Evolutionary conservation across 2,113 vertebrate species (phyloP), one percentile per base, ranked within the genome.

Genomic region (Nyctereutes procyonoides): DNA sequence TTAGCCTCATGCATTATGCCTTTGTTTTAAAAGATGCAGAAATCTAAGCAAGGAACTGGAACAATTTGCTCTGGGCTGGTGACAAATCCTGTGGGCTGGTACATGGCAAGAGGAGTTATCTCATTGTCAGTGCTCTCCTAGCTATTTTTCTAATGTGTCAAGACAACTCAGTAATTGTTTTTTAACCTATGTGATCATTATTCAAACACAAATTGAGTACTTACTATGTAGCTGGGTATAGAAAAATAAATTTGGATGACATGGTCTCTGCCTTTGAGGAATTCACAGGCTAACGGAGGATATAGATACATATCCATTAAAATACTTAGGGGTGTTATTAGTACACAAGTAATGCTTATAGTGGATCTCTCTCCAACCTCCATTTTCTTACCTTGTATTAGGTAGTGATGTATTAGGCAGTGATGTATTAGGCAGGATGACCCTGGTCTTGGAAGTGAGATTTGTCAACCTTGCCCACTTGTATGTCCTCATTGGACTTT

Each of bases 21-120:
- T 98, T 95, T 98, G 96, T 97, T 97, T 98, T 92, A 97, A 97
- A 96, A 91, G 96, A 86, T 56, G 62, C 90, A 97, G 26, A 95
- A 95, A 93, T 96, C 95, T 97, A 95, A 97, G 96, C 91, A 96
- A 86, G 26, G 77, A 97, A 95, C 83, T 95, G 91, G 92, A 96
- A 93, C 93, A 97, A 88, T 91, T 91, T 98, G 26, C 89, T 98
- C 86, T 93, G 80, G 86, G 95, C 56, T 80, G 77, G 83, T 96
- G 86, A 97, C 96, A 98, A 90, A 94, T 97, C 92, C 82, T 87
- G 88, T 97, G 93, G 85, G 88, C 88, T 96, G 79, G 43, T 55
- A 84, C 22, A 22, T 92, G 58, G 79, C 77, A 87, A 63, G 26
- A 83, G 67, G 82, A 93, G 43, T 84, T 83, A 58, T 93, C 62